Conservation (phyloP, 1,140 invertebrate genomes). For the Drosophila santomea region DNA sequence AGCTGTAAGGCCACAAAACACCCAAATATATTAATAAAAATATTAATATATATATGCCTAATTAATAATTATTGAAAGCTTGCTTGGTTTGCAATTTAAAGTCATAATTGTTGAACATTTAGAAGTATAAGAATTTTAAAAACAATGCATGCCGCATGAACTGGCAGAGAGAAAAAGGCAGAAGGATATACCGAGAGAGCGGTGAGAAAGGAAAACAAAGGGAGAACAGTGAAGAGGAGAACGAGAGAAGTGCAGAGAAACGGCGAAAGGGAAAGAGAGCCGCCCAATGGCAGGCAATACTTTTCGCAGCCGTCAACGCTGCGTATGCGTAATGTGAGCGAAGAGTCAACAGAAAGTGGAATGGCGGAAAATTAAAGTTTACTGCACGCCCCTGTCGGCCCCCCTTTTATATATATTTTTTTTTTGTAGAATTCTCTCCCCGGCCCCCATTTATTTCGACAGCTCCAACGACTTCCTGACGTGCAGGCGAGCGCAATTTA, state of each 20-base stretch:
- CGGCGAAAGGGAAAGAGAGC: constrained; percentile 15
- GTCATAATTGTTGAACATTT: constrained; percentile 1
- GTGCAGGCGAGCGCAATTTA: constrained; percentile 57
- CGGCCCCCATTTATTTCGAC: constrained; percentile 18
- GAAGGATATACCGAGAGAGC: constrained; percentile 48
- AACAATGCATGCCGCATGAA: constrained; percentile 44
- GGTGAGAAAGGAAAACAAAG: constrained; percentile 1
- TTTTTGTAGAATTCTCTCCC: background rate
- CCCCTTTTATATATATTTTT: background rate
- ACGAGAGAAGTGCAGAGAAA: constrained; percentile 3
- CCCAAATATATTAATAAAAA: background rate
- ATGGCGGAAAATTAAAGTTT: constrained; percentile 74
- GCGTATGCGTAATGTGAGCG: constrained; percentile 75
- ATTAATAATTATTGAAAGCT: constrained; percentile 25
- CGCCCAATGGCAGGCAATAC: constrained; percentile 66
- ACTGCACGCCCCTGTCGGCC: constrained; percentile 14
- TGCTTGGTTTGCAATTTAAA: background rate
- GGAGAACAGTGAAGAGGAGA: background rate
- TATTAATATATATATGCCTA: background rate
- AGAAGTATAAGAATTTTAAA: constrained; percentile 26
- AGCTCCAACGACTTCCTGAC: constrained; percentile 56
- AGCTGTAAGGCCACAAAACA: background rate
- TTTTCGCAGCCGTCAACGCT: constrained; percentile 47
- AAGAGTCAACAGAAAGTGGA: constrained; percentile 62
- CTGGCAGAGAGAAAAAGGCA: constrained; percentile 8